These are phyloP conservation scores for Porites lobata DNA, from an alignment of 92 coral and sea anemone species.

Conservation along the genomic window DNA sequence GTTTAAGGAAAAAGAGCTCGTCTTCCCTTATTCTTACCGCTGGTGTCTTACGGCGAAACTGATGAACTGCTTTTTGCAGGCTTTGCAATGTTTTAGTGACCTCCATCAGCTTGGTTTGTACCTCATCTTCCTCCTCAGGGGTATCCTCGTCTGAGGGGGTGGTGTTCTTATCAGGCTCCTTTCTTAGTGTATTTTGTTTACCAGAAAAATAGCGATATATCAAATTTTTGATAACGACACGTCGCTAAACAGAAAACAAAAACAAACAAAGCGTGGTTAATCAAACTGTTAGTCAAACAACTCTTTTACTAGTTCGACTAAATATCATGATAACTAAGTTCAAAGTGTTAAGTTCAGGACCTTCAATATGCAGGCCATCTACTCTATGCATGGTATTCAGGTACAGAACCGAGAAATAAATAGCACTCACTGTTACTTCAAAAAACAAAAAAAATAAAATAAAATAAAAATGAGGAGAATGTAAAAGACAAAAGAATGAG, in stretches of 20 bases:
- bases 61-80: conserved; percentile 23
- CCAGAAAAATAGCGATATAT: conserved; percentile 70
- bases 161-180: conserved; percentile 1
- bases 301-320: too few species aligned
- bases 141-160: conserved; percentile 23
- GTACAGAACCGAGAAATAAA: too few species aligned
- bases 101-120: conserved; percentile 33
- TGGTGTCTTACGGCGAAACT: neutral
- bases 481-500: too few species aligned
- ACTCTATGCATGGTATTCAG: too few species aligned
- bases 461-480: too few species aligned
- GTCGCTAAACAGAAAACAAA: conserved; percentile 46
- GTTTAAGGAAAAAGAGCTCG: too few species aligned
- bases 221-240: conserved; percentile 61
- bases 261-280: neutral
- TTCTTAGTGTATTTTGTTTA: conserved; percentile 17
- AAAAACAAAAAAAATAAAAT: too few species aligned
- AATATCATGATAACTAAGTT: too few species aligned
- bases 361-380: too few species aligned
- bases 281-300: too few species aligned
- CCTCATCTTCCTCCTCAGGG: conserved; percentile 5
- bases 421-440: too few species aligned
- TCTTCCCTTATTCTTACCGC: neutral
- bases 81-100: conserved; percentile 33
- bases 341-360: too few species aligned